Evolutionary conservation across 35 echinoderm and acorn worm species (phyloP).

Genomic region (Heliocidaris erythrogramma): DNA sequence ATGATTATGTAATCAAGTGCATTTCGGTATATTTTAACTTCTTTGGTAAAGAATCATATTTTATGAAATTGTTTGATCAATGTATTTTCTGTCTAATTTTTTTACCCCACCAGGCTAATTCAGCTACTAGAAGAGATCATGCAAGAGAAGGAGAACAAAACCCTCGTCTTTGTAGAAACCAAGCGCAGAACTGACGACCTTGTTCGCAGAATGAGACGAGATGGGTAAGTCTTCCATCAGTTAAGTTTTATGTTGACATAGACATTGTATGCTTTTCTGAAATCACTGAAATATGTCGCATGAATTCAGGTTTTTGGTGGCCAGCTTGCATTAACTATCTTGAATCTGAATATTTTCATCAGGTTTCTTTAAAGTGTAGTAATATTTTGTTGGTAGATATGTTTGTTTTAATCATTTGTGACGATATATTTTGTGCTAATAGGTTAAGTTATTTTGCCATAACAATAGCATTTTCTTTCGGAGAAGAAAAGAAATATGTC

Average conservation of each 20-base stretch:
- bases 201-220: constrained; percentile 87
- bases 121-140: constrained; percentile 94
- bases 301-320: too few relatives aligned
- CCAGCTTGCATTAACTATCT: too few relatives aligned
- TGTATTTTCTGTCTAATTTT: neutral
- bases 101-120: constrained; percentile 69
- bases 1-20: neutral
- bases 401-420: too few relatives aligned
- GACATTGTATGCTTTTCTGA: too few relatives aligned
- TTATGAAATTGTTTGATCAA: neutral
- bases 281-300: too few relatives aligned
- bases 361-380: too few relatives aligned
- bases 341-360: too few relatives aligned
- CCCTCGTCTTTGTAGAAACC: constrained; percentile 91
- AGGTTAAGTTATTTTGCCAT: too few relatives aligned
- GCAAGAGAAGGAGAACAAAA: constrained; percentile 98
- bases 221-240: constrained; percentile 79
- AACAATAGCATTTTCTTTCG: too few relatives aligned
- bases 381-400: too few relatives aligned
- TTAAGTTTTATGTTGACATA: neutral
- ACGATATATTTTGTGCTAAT: too few relatives aligned
- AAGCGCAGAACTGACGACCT: constrained; percentile 95
- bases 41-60: neutral
- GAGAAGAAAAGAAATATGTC: too few relatives aligned
- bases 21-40: neutral